phyloP scores from a whole-genome alignment of 1,140 invertebrate species.

The Penaeus indicus region DNA sequence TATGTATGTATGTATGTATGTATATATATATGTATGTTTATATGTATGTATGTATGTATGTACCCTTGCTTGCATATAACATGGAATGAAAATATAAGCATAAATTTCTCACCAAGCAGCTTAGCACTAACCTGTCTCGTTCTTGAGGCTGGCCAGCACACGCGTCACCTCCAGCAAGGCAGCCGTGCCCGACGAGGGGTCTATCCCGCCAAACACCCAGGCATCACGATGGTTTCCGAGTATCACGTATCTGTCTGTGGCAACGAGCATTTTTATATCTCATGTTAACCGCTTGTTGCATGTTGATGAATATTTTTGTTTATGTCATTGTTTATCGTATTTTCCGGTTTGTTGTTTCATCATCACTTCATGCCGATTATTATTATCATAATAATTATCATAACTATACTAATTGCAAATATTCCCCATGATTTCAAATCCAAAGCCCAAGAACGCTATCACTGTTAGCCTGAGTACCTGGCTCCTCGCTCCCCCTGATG shows the following conservation, averaged over 20 bases:
- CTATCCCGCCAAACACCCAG: slow-evolving; percentile 74
- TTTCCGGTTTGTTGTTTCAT: background rate
- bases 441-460: background rate
- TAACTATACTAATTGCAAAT: background rate
- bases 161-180: slow-evolving; percentile 69
- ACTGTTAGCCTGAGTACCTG: slow-evolving; percentile 63
- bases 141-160: slow-evolving; percentile 38
- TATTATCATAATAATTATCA: background rate
- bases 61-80: too few relatives aligned
- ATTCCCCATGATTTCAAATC: background rate
- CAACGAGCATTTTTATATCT: background rate
- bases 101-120: too few relatives aligned
- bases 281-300: background rate
- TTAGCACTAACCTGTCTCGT: slow-evolving; percentile 51
- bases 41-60: too few relatives aligned
- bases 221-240: slow-evolving; percentile 77
- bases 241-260: slow-evolving; percentile 72
- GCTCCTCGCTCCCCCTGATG: slow-evolving; percentile 71
- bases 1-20: too few relatives aligned
- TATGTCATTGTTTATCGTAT: too few relatives aligned
- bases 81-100: too few relatives aligned
- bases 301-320: background rate
- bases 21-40: too few relatives aligned
- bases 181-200: slow-evolving; percentile 74
- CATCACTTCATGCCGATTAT: background rate